Conservation (phyloP, 2,797 vertebrate genomes). For the Onychomys leucogaster region DNA sequence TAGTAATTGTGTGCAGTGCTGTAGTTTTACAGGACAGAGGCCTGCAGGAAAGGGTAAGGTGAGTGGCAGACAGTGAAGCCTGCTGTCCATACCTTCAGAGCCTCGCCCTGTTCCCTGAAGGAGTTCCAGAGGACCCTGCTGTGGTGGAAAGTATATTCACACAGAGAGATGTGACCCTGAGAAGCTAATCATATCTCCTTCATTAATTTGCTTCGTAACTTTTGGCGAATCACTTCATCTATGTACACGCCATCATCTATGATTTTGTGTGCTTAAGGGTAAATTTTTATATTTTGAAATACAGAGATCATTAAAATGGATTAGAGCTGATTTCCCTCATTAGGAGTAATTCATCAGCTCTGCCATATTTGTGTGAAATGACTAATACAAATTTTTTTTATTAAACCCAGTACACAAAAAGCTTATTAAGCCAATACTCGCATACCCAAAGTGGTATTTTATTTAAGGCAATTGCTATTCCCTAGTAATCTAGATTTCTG, state of each 20-base stretch:
- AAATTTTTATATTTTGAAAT: constrained; percentile 70
- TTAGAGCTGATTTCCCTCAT: constrained; percentile 62
- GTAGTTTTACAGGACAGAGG: not conserved
- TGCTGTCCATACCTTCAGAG: accelerated
- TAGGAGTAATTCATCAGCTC: constrained; percentile 76
- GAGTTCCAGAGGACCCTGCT: too few species aligned
- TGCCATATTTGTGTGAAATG: constrained; percentile 74
- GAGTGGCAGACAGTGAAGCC: not conserved
- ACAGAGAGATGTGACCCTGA: not conserved
- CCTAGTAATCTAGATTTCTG: constrained; percentile 71
- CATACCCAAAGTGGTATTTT: constrained; percentile 68
- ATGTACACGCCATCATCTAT: not conserved
- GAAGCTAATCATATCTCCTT: not conserved
- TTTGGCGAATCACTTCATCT: constrained; percentile 45
- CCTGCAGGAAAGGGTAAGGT: not conserved
- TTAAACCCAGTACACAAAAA: constrained; percentile 71
- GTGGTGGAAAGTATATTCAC: not conserved
- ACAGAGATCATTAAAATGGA: constrained; percentile 65
- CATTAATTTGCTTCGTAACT: not conserved
- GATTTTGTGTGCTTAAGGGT: constrained; percentile 60
- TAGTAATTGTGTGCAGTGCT: not conserved
- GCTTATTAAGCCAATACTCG: constrained; percentile 59
- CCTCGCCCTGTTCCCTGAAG: not conserved
- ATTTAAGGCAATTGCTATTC: constrained; percentile 71
- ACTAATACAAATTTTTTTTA: constrained; percentile 74